Base-by-base conservation (phyloP, 1,140 invertebrate species). In the Danaus plexippus region DNA sequence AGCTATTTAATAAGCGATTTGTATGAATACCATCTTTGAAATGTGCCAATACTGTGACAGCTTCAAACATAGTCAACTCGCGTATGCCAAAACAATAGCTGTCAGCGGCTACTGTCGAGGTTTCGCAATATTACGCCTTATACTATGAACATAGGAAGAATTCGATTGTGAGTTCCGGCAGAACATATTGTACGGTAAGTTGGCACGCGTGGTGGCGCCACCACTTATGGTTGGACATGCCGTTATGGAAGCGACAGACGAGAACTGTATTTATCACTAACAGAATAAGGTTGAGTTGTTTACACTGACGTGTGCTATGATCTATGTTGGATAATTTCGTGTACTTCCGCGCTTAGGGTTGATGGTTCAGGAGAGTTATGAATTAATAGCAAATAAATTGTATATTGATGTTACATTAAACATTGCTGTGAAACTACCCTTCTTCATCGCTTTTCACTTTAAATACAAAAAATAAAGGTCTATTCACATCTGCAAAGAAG, bases 21-120 rank as follows among this genome's bases (percentile, higher is more conserved):
- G 77, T 80, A 80, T 80, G 75, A 71, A 66, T 66, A 57, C 65
- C 65, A 59, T 64, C 68, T 55, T 68, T 63, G 63, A 73, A 75
- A 71, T 69, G 73, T 76, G 68, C 71, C 67, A 75, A 80, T 73
- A 73, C 73, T 65, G 74, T 68, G 68, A 65, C 64, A 61, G 63
- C 57, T 59, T 63, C 53, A 60, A 64, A 60, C 57, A 59, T 48
- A 76, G 72, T 77, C 75, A 50, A 57, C 59, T 63, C 71, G 75
- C 77, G 75, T 76, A 74, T 69, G 61, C 56, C 52, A 57, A 58
- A 61, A 53, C 69, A 64, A 64, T 32, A 32, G 22, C 22, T 32
- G 22, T 32, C 22, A 32, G 7, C 22, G 22, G 22, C 22, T 32
- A 32, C 2, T 3, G 22, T 32, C 1, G 22, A 32, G 7, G 22